These are phyloP conservation scores for Drosophila kohkoa DNA, from an alignment of 1,140 invertebrate genomes.

Conservation along the genomic window DNA sequence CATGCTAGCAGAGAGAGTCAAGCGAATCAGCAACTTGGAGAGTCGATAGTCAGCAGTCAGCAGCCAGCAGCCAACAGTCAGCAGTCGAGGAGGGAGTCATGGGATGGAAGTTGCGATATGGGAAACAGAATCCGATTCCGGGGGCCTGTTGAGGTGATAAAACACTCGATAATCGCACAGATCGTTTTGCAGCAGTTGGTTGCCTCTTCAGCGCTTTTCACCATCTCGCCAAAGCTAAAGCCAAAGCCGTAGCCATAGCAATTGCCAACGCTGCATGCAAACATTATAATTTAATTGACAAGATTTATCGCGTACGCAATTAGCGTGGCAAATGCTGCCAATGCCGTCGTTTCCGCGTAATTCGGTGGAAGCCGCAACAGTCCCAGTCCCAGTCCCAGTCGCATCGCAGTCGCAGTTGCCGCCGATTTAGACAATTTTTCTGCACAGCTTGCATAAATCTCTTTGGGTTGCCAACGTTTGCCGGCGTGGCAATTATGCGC, in stretches of 20 bases:
- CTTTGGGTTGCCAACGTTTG: slow-evolving; percentile 7
- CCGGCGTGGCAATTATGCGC: slow-evolving; percentile 71
- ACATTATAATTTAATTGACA: slow-evolving; percentile 85
- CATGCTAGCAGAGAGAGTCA: slow-evolving; percentile 25
- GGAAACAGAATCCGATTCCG: not conserved
- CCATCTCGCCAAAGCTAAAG: not conserved
- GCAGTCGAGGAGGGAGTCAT: not conserved
- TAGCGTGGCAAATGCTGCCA: slow-evolving; percentile 78
- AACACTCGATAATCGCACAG: slow-evolving; percentile 82
- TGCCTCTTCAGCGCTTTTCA: slow-evolving; percentile 75
- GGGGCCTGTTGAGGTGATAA: slow-evolving; percentile 72
- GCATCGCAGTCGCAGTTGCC: slow-evolving; percentile 29
- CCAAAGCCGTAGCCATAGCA: slow-evolving; percentile 27
- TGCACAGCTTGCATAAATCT: slow-evolving; percentile 74
- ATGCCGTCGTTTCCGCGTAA: slow-evolving; percentile 53
- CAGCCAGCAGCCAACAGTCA: too few species aligned
- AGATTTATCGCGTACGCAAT: slow-evolving; percentile 84
- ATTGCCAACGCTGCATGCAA: slow-evolving; percentile 70
- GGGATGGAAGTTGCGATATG: not conserved
- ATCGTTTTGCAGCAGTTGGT: slow-evolving; percentile 74
- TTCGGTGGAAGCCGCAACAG: slow-evolving; percentile 60
- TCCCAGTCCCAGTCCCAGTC: slow-evolving; percentile 39
- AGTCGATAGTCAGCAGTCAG: not conserved
- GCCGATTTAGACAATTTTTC: slow-evolving; percentile 80
- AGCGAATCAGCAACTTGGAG: not conserved